Conservation (phyloP, 2,113 vertebrate genomes). For the Eolophus roseicapilla region DNA sequence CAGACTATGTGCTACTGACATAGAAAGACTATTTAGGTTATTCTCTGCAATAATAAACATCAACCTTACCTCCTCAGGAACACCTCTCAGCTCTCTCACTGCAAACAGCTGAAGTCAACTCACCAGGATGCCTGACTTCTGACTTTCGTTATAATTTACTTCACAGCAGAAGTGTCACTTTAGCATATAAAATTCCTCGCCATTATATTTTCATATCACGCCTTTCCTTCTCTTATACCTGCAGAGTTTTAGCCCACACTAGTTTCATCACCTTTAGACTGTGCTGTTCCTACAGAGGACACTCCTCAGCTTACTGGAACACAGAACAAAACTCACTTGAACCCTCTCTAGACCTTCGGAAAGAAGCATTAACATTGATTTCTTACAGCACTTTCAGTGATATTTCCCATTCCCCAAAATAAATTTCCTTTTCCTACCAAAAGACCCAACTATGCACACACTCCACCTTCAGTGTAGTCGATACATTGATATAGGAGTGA, state of each 20-base stretch:
- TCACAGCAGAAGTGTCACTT: not conserved
- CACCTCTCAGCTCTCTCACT: not conserved
- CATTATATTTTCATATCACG: not conserved
- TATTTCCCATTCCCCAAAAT: not conserved
- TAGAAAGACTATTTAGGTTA: not conserved
- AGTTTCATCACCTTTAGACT: not conserved
- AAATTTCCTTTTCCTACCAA: not conserved
- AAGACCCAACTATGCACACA: not conserved
- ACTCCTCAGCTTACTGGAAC: not conserved
- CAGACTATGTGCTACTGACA: not conserved
- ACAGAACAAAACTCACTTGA: not conserved
- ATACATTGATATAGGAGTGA: not conserved
- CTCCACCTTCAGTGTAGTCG: not conserved
- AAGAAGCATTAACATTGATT: not conserved
- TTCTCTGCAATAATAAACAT: not conserved
- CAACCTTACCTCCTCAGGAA: not conserved
- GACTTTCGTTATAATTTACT: constrained; percentile 35
- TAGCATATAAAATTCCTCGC: not conserved
- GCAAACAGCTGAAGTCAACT: not conserved
- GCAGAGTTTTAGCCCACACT: not conserved
- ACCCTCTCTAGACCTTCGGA: not conserved
- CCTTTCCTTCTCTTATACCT: not conserved
- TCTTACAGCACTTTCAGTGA: not conserved
- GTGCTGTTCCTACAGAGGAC: not conserved
- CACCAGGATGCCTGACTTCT: not conserved